Conservation (phyloP, 2,113 vertebrate species). For the Tretioscincus oriximinensis region DNA sequence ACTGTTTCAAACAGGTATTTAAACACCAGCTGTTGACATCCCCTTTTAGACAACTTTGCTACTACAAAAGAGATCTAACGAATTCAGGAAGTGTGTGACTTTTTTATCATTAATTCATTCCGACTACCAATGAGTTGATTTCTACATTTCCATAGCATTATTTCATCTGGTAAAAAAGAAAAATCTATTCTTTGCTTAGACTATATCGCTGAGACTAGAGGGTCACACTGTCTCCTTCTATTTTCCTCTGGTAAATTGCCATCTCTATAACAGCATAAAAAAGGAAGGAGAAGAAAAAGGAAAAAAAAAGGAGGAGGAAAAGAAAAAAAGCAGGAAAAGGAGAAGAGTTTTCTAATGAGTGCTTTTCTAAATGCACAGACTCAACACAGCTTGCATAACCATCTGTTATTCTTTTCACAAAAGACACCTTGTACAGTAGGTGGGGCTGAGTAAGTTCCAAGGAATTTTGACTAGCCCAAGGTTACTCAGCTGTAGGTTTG, state of each 20-base stretch:
- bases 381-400: too few species aligned
- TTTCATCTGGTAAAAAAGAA: background rate
- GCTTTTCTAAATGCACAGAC: too few species aligned
- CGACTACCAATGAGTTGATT: background rate
- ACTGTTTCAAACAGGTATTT: background rate
- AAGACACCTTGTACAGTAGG: too few species aligned
- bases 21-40: background rate
- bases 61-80: background rate
- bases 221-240: background rate
- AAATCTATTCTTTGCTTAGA: background rate
- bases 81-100: background rate
- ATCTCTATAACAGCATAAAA: background rate
- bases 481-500: too few species aligned
- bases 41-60: too few species aligned
- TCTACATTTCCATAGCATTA: background rate
- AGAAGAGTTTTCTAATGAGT: too few species aligned
- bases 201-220: rapidly evolving
- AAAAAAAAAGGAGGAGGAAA: too few species aligned
- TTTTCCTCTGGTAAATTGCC: background rate
- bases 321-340: too few species aligned
- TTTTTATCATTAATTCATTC: background rate
- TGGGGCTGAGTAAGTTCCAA: too few species aligned
- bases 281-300: background rate
- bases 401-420: too few species aligned
- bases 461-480: too few species aligned